A percentile compares a stretch with the other conserved stretches of the same genome.
Evolutionary conservation across 2,797 vertebrate genomes (phyloP).

Genomic region (Parauchenoglanis punctatus): DNA sequence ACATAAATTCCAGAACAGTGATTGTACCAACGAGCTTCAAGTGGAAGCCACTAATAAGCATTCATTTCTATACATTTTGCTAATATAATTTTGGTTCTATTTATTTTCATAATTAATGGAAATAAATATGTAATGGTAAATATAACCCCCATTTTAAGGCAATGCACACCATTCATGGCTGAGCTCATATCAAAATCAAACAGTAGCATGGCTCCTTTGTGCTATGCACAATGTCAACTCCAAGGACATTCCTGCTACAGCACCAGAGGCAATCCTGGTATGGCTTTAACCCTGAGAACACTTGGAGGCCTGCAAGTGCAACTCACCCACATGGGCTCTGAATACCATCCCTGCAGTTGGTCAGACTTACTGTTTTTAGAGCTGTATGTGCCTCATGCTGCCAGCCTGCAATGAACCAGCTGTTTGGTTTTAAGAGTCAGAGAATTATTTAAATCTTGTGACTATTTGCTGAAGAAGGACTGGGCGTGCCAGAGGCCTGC

Average conservation of each 20-base stretch:
- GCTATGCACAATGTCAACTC: slow-evolving; percentile 48
- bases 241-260: slow-evolving; percentile 56
- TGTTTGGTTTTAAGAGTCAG: slow-evolving; percentile 60
- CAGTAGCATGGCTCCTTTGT: slow-evolving; percentile 40
- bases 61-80: neutral
- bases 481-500: slow-evolving; percentile 35
- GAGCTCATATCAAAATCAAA: slow-evolving; percentile 54
- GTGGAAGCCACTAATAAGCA: neutral
- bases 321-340: slow-evolving; percentile 17
- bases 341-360: slow-evolving; percentile 59
- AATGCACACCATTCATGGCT: slow-evolving; percentile 38
- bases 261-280: slow-evolving; percentile 41
- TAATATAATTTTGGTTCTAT: neutral
- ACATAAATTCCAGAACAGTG: neutral
- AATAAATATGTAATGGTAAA: slow-evolving; percentile 4
- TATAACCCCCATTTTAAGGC: neutral
- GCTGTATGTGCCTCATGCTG: slow-evolving; percentile 65
- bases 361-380: slow-evolving; percentile 69
- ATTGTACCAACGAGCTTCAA: neutral
- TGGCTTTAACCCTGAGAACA: slow-evolving; percentile 43
- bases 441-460: slow-evolving; percentile 71
- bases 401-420: slow-evolving; percentile 67
- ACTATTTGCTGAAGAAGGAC: slow-evolving; percentile 58
- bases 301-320: slow-evolving; percentile 24
- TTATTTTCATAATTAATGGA: slow-evolving; percentile 11